Evolutionary conservation across 2,888 invertebrate species (phyloP), one percentile per base, ranked within the genome.

Genomic region (Eilema depressum): DNA sequence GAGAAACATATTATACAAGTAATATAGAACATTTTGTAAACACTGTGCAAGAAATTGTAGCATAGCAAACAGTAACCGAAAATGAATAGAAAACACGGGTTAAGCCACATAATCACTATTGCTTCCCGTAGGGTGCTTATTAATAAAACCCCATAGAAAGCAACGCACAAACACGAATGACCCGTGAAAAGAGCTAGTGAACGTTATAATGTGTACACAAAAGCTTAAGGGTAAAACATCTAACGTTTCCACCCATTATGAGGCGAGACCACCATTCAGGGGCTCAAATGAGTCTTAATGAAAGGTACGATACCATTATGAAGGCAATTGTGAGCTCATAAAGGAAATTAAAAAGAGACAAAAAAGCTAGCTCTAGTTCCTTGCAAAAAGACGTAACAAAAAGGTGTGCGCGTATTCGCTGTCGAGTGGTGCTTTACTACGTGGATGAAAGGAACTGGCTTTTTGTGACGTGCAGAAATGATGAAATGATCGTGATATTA

Each of bases 281-380:
- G 86, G 90, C 90, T 89, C 89, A 91, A 92, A 93, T 91, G 92
- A 91, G 90, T 89, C 90, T 91, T 93, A 93, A 93, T 93, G 90
- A 93, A 93, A 93, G 92, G 92, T 90, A 90, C 91, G 91, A 93
- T 92, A 92, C 91, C 89, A 90, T 93, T 92, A 93, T 91, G 91
- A 90, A 90, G 93, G 92, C 89, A 93, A 93, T 93, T 92, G 91
- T 89, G 91, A 91, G 89, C 91, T 90, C 91, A 89, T 93, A 92
- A 92, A 93, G 91, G 91, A 93, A 93, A 92, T 93, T 92, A 93
- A 93, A 93, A 92, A 89, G 88, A 90, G 89, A 93, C 90, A 91
- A 91, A 90, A 89, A 90, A 83, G 76, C 75, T 68, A 64, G 78
- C 74, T 81, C 77, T 84, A 83, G 85, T 85, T 86, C 80, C 76